Evolutionary conservation across 2,113 vertebrate species (phyloP).

Genomic region (Macrotis lagotis): DNA sequence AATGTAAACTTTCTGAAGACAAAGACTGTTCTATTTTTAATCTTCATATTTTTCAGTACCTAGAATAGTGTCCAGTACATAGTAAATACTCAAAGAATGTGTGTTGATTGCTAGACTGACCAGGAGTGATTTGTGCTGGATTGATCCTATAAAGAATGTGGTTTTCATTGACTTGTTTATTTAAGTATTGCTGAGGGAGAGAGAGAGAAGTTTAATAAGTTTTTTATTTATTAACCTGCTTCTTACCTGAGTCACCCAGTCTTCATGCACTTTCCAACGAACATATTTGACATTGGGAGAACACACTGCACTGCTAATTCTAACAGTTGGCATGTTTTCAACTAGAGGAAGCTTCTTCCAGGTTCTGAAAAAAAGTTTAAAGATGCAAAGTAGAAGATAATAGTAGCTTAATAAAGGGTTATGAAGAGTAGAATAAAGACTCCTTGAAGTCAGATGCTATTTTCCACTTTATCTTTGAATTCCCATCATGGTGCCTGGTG

Average conservation of each 20-base stretch:
- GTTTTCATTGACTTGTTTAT: not conserved
- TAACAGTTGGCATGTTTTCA: constrained; percentile 83
- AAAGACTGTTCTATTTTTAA: not conserved
- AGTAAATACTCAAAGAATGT: not conserved
- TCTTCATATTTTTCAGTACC: not conserved
- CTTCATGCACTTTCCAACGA: constrained; percentile 85
- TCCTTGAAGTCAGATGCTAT: not conserved
- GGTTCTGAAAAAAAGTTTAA: constrained; percentile 74
- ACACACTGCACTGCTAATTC: constrained; percentile 75
- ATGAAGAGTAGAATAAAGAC: not conserved
- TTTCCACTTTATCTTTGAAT: not conserved
- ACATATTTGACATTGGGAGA: constrained; percentile 82
- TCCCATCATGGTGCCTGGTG: not conserved
- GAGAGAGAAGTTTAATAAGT: not conserved
- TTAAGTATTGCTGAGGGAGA: not conserved
- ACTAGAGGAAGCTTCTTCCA: constrained; percentile 87
- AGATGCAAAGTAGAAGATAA: not conserved
- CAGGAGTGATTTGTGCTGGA: not conserved
- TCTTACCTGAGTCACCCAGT: constrained; percentile 84
- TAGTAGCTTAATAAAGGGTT: not conserved
- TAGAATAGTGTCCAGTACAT: not conserved
- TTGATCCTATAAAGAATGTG: not conserved
- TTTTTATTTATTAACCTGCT: not conserved
- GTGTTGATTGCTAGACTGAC: not conserved
- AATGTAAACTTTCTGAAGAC: not conserved